Conservation (phyloP, 2,113 vertebrate genomes). For the Callocephalon fimbriatum region DNA sequence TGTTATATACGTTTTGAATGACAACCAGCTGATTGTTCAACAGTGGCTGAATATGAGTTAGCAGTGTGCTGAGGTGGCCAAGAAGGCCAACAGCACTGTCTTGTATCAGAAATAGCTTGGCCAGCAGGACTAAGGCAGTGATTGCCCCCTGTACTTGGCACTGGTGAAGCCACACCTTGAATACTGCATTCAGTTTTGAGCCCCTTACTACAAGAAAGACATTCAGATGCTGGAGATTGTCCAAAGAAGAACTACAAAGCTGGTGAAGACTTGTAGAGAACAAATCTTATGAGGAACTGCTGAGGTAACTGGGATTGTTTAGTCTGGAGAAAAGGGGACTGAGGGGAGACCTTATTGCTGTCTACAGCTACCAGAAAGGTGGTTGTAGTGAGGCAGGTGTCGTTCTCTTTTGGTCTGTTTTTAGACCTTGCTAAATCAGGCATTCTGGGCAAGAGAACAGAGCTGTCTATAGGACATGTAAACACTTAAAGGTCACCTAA, state of each 20-base stretch:
- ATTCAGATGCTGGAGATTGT: background rate
- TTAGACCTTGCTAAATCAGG: background rate
- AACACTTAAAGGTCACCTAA: background rate
- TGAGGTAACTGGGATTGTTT: background rate
- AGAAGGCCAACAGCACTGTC: background rate
- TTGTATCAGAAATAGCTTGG: background rate
- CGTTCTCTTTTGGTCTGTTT: background rate
- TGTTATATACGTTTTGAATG: background rate
- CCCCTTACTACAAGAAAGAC: background rate
- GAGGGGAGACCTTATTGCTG: background rate
- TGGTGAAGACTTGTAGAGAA: background rate
- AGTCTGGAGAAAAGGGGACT: background rate
- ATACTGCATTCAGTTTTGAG: background rate
- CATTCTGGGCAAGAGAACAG: background rate
- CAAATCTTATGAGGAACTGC: background rate
- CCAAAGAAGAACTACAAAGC: background rate
- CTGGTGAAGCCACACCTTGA: background rate
- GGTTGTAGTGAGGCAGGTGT: background rate
- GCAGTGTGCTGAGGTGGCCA: background rate
- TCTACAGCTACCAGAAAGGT: background rate
- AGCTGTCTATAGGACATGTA: background rate
- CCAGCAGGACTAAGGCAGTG: background rate
- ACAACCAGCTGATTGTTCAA: background rate
- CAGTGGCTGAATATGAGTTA: background rate
- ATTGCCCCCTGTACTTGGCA: rapidly evolving